A percentile compares a stretch with the other conserved stretches of the same genome.
Conservation (phyloP, 2,113 vertebrate genomes). For the Ictalurus punctatus region DNA sequence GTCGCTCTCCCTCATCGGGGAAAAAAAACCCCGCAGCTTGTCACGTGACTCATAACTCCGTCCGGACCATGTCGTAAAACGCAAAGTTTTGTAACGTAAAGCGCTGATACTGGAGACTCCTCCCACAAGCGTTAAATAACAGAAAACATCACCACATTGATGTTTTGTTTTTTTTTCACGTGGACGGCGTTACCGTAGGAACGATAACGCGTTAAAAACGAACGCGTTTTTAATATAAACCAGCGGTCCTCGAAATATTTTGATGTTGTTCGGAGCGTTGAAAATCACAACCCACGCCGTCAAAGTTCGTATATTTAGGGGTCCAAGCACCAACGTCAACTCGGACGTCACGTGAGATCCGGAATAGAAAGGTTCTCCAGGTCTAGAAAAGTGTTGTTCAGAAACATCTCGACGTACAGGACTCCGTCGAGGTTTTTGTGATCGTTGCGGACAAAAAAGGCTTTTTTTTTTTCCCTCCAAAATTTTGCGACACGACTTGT, state of each 20-base stretch:
- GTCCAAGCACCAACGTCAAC: neutral
- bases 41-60: neutral
- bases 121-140: neutral
- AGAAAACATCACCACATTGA: neutral
- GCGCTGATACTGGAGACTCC: neutral
- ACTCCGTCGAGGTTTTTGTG: no score
- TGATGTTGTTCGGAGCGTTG: neutral
- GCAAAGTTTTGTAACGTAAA: no score
- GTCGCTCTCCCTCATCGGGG: neutral
- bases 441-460: no score
- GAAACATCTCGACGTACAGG: neutral
- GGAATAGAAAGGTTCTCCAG: neutral
- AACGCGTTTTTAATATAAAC: no score
- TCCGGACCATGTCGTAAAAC: neutral
- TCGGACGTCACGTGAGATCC: neutral
- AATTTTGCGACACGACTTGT: no score
- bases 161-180: no score
- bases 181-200: neutral
- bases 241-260: neutral
- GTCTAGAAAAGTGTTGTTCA: neutral
- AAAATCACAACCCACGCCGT: no score
- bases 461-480: no score
- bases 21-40: neutral
- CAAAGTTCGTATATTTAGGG: neutral
- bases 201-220: neutral